Conservation (phyloP, 2,888 invertebrate genomes). For the Nudaria mundana region DNA sequence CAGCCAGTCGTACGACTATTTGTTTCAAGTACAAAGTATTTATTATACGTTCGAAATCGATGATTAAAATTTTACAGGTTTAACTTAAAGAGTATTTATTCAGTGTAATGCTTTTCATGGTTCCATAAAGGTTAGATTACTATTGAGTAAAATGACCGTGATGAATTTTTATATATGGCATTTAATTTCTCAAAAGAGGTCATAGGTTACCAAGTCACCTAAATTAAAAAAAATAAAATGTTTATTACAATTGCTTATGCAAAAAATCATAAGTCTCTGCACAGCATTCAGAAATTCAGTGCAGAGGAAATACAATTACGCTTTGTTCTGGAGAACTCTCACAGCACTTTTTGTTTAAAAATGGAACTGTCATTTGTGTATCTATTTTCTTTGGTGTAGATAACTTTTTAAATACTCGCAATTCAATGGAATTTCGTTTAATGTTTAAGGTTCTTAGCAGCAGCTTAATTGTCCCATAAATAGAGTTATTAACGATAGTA, state of each 20-base stretch:
- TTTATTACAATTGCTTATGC: no score
- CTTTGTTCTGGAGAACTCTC: slow-evolving; percentile 34
- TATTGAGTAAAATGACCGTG: slow-evolving; percentile 31
- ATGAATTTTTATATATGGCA: slow-evolving; percentile 19
- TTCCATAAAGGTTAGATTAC: slow-evolving; percentile 44
- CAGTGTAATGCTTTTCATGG: slow-evolving; percentile 40
- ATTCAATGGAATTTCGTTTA: no score
- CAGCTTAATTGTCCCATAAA: no score
- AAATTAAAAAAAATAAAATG: no score
- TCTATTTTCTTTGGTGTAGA: slow-evolving; percentile 10
- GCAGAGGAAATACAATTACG: slow-evolving; percentile 35
- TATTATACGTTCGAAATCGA: slow-evolving; percentile 45
- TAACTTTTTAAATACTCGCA: slow-evolving; percentile 7
- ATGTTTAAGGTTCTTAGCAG: no score
- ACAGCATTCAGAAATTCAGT: slow-evolving; percentile 27
- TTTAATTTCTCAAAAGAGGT: slow-evolving; percentile 16
- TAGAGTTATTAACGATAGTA: no score
- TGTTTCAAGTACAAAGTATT: slow-evolving; percentile 38
- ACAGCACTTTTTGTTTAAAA: slow-evolving; percentile 26
- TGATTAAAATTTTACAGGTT: slow-evolving; percentile 43
- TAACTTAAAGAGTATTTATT: slow-evolving; percentile 42
- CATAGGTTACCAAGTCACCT: slow-evolving; percentile 8
- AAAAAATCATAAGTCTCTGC: slow-evolving; percentile 29
- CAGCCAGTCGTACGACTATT: slow-evolving; percentile 49
- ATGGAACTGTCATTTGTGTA: slow-evolving; percentile 27